Conservation (phyloP, 2,888 invertebrate species). For the Dexiosoma caninum region DNA sequence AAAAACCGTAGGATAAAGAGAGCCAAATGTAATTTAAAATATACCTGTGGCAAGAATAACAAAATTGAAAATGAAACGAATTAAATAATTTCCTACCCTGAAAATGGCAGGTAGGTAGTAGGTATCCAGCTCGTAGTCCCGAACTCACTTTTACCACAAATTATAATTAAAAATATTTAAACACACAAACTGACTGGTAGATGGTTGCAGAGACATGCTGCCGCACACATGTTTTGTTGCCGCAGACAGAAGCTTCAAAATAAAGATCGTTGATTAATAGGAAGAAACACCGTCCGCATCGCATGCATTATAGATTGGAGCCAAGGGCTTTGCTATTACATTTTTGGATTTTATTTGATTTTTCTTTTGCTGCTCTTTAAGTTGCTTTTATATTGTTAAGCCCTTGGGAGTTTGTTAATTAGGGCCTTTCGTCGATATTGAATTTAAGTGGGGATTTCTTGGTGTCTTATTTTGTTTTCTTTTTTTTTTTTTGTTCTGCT, state of each 20-base stretch:
- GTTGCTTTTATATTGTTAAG: not conserved
- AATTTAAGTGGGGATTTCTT: slow-evolving; percentile 33
- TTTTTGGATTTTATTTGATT: not conserved
- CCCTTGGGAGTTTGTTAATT: slow-evolving; percentile 54
- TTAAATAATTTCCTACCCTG: not conserved
- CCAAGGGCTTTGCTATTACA: slow-evolving; percentile 30
- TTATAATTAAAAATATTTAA: slow-evolving; percentile 26
- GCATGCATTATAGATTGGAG: slow-evolving; percentile 1
- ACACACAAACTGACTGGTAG: not conserved
- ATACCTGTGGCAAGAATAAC: not conserved
- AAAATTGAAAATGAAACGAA: not conserved
- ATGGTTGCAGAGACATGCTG: not conserved
- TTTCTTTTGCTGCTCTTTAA: not conserved
- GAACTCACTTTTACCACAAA: not conserved
- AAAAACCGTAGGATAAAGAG: not conserved
- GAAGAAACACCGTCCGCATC: slow-evolving; percentile 35
- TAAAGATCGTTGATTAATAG: slow-evolving; percentile 54
- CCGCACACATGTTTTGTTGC: not conserved
- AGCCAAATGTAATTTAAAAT: not conserved
- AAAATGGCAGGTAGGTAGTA: not conserved
- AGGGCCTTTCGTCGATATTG: slow-evolving; percentile 53
- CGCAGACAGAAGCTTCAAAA: slow-evolving; percentile 42
- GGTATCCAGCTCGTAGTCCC: not conserved
- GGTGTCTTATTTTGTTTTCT: not conserved
- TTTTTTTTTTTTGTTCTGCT: not conserved